Conservation (phyloP, 2,888 invertebrate species). For the Pachymerium ferrugineum region DNA sequence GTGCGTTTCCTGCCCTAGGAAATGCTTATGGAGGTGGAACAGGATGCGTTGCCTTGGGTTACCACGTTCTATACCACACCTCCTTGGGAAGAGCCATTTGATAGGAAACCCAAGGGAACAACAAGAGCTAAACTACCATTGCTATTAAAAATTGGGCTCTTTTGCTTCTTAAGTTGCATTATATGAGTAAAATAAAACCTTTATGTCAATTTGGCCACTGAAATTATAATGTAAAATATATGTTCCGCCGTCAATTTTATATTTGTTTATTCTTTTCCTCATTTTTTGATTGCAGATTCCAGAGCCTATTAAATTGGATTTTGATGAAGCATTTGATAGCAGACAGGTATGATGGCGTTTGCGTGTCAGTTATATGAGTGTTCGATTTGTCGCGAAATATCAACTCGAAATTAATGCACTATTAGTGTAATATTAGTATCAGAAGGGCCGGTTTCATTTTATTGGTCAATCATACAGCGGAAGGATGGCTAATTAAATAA, state of each 20-base stretch:
- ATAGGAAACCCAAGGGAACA: conserved; percentile 14
- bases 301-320: conserved; percentile 11
- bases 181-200: not conserved
- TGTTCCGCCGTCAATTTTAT: not conserved
- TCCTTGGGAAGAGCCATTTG: conserved; percentile 13
- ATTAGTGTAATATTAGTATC: not conserved
- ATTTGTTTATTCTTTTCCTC: not conserved
- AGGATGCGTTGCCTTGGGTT: not conserved
- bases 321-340: not conserved
- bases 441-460: too few species aligned
- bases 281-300: not conserved
- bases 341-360: conserved; percentile 3
- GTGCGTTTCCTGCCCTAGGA: not conserved
- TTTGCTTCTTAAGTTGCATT: not conserved
- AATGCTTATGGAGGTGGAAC: conserved; percentile 2
- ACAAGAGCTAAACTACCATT: not conserved
- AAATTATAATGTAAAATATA: not conserved
- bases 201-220: not conserved
- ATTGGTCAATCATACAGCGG: not conserved
- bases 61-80: not conserved
- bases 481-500: not conserved
- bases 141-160: not conserved
- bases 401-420: not conserved
- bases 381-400: not conserved
- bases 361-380: not conserved